These are phyloP conservation scores for Morinoia aosen DNA, from an alignment of 2,888 invertebrate species.

Conservation along the genomic window DNA sequence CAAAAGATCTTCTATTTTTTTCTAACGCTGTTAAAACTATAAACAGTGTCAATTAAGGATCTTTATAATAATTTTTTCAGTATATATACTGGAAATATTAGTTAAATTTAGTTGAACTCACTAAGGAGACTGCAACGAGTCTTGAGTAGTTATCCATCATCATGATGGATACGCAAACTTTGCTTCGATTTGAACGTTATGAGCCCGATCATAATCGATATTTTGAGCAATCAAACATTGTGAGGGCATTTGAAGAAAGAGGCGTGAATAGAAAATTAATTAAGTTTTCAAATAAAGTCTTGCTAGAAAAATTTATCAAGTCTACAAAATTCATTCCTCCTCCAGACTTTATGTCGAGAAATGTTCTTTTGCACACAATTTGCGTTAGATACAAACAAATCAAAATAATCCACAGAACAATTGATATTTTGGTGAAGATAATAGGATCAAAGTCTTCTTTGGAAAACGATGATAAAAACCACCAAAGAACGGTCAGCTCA, in stretches of 20 bases:
- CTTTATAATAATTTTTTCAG: background rate
- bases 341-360: background rate
- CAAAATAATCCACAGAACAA: background rate
- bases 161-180: background rate
- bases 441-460: background rate
- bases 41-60: background rate
- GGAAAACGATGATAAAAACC: background rate
- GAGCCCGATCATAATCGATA: background rate
- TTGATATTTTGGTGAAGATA: background rate
- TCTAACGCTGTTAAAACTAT: background rate
- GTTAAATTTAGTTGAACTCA: background rate
- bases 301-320: background rate
- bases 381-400: background rate
- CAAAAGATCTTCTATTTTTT: background rate
- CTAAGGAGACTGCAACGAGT: background rate
- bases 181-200: background rate
- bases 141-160: background rate
- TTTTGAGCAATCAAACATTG: background rate
- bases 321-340: background rate
- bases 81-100: background rate
- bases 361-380: background rate
- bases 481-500: background rate
- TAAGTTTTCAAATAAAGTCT: background rate
- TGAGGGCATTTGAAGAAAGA: background rate
- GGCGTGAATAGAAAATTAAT: background rate